Percentiles rank a stretch among this genome's conserved stretches.
Conservation (phyloP, 2,113 vertebrate species). For the Leiothrix lutea region DNA sequence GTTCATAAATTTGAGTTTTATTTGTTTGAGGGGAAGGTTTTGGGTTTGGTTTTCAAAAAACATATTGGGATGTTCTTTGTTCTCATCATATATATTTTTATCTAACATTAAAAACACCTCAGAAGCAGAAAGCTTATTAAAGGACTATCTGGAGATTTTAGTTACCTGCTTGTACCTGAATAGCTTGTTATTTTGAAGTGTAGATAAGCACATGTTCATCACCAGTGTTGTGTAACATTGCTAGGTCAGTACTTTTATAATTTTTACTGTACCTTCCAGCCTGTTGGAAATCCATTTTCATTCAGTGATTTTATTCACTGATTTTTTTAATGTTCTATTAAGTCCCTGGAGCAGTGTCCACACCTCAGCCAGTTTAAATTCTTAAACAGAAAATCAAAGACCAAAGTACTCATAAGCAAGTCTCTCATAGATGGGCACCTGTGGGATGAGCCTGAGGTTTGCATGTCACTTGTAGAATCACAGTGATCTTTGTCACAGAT, state of each 20-base stretch:
- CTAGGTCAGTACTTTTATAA: not conserved
- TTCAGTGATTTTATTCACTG: not conserved
- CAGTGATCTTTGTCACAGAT: not conserved
- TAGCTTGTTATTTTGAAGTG: not conserved
- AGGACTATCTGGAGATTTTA: not conserved
- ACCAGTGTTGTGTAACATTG: not conserved
- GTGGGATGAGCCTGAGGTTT: not conserved
- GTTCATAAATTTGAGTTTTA: not conserved
- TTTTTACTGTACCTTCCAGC: not conserved
- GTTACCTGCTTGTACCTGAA: not conserved
- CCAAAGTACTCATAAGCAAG: not conserved
- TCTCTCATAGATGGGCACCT: not conserved
- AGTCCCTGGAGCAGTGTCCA: not conserved
- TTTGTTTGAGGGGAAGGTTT: not conserved
- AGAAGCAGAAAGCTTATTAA: not conserved
- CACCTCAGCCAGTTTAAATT: not conserved
- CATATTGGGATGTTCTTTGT: not conserved
- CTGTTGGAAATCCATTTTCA: not conserved
- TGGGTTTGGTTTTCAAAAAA: not conserved
- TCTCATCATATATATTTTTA: not conserved
- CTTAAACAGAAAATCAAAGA: not conserved
- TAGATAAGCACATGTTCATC: not conserved
- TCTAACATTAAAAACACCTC: not conserved
- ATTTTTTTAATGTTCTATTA: not conserved
- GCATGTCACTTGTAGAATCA: not conserved